Percentiles rank a stretch among this genome's conserved stretches.
Evolutionary conservation across 2,797 vertebrate species (phyloP).

Genomic region (Spea hammondii): DNA sequence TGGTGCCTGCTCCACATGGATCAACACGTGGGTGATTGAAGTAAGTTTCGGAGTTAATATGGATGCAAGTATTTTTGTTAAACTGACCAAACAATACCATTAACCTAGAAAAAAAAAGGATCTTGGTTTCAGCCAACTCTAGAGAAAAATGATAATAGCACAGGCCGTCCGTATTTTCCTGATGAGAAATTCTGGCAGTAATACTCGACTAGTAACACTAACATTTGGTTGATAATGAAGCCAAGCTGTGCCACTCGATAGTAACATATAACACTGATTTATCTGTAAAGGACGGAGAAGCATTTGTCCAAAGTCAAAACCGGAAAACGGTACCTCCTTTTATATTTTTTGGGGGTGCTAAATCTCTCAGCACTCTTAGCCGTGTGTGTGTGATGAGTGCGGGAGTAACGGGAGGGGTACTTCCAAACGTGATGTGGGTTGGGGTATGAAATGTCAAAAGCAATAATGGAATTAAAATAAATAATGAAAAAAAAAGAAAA

Average conservation of each 20-base stretch:
- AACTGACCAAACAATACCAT: constrained; percentile 25
- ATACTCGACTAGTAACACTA: constrained; percentile 27
- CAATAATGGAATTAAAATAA: constrained; percentile 23
- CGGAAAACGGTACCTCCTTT: too few species aligned
- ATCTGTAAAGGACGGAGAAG: constrained; percentile 35
- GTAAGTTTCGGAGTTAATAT: constrained; percentile 11
- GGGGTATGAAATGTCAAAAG: constrained; percentile 35
- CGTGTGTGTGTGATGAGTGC: too few species aligned
- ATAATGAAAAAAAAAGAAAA: too few species aligned
- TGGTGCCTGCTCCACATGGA: background rate
- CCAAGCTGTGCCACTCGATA: constrained; percentile 17
- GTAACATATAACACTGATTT: constrained; percentile 4
- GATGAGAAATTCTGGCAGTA: constrained; percentile 26
- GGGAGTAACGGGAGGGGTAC: too few species aligned
- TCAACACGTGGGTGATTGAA: constrained; percentile 30
- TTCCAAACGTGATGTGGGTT: too few species aligned
- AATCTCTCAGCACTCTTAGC: too few species aligned
- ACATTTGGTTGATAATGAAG: constrained; percentile 34
- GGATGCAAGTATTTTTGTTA: constrained; percentile 8
- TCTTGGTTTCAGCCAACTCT: background rate
- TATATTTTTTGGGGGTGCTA: too few species aligned
- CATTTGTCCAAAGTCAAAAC: background rate
- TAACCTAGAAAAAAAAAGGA: background rate
- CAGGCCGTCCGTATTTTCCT: constrained; percentile 8
- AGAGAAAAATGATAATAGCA: background rate